These are phyloP conservation scores for Cynopterus brachyotis DNA, from an alignment of 2,113 vertebrate species.

Conservation along the genomic window DNA sequence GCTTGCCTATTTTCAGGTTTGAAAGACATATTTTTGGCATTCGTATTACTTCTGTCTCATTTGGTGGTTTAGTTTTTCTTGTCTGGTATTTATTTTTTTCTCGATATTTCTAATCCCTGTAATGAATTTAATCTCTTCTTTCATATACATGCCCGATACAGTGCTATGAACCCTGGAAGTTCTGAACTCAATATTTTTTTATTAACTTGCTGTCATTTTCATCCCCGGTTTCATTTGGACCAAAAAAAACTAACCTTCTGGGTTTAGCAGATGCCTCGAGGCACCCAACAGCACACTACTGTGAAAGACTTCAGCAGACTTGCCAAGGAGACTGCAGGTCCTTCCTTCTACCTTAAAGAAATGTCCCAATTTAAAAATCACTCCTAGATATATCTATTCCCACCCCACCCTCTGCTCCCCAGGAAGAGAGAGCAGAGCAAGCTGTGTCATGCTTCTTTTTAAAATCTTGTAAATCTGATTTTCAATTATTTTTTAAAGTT, in stretches of 20 bases:
- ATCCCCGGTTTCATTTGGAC: constrained; percentile 24
- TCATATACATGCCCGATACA: background rate
- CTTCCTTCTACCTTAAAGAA: constrained; percentile 35
- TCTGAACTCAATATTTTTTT: background rate
- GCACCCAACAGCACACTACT: background rate
- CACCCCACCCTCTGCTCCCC: background rate
- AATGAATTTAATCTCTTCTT: constrained; percentile 27
- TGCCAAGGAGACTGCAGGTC: background rate
- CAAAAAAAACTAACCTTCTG: background rate
- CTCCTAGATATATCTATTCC: background rate
- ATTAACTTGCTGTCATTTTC: constrained; percentile 11
- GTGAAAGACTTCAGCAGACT: background rate
- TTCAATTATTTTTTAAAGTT: constrained; percentile 25
- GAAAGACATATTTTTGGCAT: constrained; percentile 49
- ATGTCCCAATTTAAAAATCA: background rate
- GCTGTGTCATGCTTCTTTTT: constrained; percentile 25
- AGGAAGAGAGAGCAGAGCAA: background rate
- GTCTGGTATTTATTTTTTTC: constrained; percentile 45
- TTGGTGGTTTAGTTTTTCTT: constrained; percentile 40
- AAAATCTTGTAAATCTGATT: constrained; percentile 28
- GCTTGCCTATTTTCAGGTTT: constrained; percentile 47
- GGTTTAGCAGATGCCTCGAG: constrained; percentile 25
- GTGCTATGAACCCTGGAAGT: background rate
- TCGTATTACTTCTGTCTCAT: constrained; percentile 6
- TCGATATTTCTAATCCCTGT: constrained; percentile 1